A percentile compares a stretch with the other conserved stretches of the same genome.
phyloP scores from a whole-genome alignment of 2,797 vertebrate species.

The Sphenodon punctatus region DNA sequence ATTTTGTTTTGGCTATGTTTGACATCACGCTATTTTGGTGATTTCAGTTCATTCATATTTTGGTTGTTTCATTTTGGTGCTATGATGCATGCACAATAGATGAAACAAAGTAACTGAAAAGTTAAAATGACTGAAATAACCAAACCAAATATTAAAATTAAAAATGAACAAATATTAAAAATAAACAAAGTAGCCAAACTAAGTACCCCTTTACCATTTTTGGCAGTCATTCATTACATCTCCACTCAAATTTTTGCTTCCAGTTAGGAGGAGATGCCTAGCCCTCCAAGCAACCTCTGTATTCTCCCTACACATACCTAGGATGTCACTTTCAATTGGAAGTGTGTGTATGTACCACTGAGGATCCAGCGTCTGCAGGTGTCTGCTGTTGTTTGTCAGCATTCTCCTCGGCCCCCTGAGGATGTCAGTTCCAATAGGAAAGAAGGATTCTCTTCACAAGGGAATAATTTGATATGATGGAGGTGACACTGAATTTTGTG shows the following conservation, averaged over 20 bases:
- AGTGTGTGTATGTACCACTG: background rate
- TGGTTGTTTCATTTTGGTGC: too few relatives aligned
- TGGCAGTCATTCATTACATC: background rate
- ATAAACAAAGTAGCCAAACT: accelerated
- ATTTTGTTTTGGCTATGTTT: too few relatives aligned
- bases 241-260: background rate
- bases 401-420: background rate
- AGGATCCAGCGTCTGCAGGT: background rate
- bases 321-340: background rate
- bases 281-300: background rate
- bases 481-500: background rate
- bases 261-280: background rate
- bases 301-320: background rate
- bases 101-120: too few relatives aligned
- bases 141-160: background rate
- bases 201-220: background rate
- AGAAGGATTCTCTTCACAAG: background rate
- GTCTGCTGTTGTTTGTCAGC: background rate
- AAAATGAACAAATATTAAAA: background rate
- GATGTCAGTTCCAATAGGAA: background rate
- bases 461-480: background rate
- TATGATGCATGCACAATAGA: too few relatives aligned
- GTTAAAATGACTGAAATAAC: too few relatives aligned
- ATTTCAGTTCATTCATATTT: too few relatives aligned
- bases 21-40: too few relatives aligned